Conservation (phyloP, 2,888 invertebrate genomes). For the Dryobota labecula region DNA sequence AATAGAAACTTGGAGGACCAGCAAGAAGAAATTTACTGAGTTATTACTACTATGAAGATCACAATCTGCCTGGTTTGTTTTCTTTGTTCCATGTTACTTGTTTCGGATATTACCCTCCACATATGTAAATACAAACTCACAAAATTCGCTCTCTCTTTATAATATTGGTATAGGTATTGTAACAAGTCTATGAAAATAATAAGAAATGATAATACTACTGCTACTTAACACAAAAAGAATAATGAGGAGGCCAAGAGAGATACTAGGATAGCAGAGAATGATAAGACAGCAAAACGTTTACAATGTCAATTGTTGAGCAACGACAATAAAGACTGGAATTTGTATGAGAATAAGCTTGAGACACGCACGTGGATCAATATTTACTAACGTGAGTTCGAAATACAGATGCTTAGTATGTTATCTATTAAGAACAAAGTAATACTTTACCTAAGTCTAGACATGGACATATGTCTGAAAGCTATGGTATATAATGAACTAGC, state of each 20-base stretch:
- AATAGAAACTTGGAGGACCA: conserved; percentile 1
- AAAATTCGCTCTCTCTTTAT: no score
- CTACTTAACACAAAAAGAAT: background rate
- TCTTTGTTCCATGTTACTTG: background rate
- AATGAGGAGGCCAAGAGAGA: background rate
- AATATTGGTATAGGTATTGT: no score
- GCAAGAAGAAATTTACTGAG: background rate
- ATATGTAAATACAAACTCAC: no score
- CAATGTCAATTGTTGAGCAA: conserved; percentile 30
- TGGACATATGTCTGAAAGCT: background rate
- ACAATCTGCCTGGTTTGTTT: no score
- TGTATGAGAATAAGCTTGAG: conserved; percentile 8
- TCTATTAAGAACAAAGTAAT: conserved; percentile 4
- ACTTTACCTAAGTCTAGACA: background rate
- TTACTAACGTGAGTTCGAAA: conserved; percentile 44
- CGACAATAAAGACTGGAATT: conserved; percentile 26
- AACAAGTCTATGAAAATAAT: background rate
- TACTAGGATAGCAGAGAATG: conserved; percentile 15
- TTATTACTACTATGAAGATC: background rate
- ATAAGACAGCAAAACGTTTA: conserved; percentile 26
- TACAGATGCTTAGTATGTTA: conserved; percentile 7
- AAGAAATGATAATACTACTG: conserved; percentile 4
- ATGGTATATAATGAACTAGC: background rate
- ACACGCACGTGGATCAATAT: conserved; percentile 40
- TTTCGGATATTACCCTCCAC: no score